Base-by-base conservation (phyloP, 2,797 vertebrate genomes). In the Catamblyrhynchus diadema region DNA sequence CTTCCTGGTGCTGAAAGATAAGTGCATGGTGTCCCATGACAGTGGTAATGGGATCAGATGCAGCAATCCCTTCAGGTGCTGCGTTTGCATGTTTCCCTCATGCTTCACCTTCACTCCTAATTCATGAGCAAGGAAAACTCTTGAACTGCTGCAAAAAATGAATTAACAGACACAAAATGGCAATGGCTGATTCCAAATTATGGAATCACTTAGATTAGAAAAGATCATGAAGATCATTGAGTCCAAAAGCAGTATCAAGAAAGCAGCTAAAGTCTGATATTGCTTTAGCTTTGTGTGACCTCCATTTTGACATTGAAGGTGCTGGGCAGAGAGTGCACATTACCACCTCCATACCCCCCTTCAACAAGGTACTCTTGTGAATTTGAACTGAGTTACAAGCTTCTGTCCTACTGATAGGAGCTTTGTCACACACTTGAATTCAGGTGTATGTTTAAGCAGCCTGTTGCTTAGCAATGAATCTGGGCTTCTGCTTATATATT, bases 381-480 rank as follows among this genome's bases (percentile, higher is more conserved):
- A 54, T 88, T 95, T 72, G 45, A 82, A 65, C 24, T 62, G 17
- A 74, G 4, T 70, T 60, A 61, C 10, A 53, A 78, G 24, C 20
- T 54, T 69, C 30, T 44, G 21, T 72, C 70, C 17, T 86, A 37
- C 39, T 41, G 37, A 44, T 9, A 19, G 5, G n/a, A 81, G 59
- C 24, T 81, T 86, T 75, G 53, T 62, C 33, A 72, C 27, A 44
- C 14, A 28, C 56, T 81, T 85, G 61, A 72, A 45, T 90, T 77
- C 42, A 53, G 42, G 32, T 47, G 9, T 37, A 14, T 39, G 5
- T 59, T 88, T 75, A 78, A 82, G 30, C 19, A 59, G 33, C 25
- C 57, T 53, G 54, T 86, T 94, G 24, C 77, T 88, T 85, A 93
- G 59, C 88, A 59, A 70, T 77, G 60, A 71, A 86, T 39, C 19